These are phyloP conservation scores for Pionites leucogaster DNA, from an alignment of 2,113 vertebrate species.

Conservation along the genomic window DNA sequence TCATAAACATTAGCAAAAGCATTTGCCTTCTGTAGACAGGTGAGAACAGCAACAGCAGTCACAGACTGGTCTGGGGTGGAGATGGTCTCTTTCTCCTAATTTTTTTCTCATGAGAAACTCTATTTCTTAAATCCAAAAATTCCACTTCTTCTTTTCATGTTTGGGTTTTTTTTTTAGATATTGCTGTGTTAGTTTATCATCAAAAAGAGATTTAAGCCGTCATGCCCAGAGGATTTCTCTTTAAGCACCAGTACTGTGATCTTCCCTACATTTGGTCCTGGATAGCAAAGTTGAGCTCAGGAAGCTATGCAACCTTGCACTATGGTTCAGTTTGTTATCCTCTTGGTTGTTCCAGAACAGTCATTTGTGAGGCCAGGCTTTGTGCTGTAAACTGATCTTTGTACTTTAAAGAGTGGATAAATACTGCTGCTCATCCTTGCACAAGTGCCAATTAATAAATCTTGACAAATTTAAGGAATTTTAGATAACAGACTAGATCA, in stretches of 20 bases:
- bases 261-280: neutral
- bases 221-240: neutral
- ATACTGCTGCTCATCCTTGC: neutral
- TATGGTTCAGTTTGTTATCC: neutral
- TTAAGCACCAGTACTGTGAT: neutral
- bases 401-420: neutral
- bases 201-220: neutral
- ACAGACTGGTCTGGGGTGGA: neutral
- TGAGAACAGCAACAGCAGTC: neutral
- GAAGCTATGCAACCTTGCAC: neutral
- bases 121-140: neutral
- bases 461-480: neutral
- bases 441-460: neutral
- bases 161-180: neutral
- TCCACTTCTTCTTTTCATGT: neutral
- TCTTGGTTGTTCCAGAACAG: neutral
- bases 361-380: neutral
- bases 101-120: neutral
- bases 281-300: neutral
- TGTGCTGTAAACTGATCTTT: neutral
- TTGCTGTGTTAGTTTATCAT: neutral
- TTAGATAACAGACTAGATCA: neutral
- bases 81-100: neutral
- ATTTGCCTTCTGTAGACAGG: neutral
- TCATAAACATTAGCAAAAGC: neutral